These are phyloP conservation scores for Collichthys lucidus DNA, from an alignment of 2,113 vertebrate genomes.

Conservation along the genomic window DNA sequence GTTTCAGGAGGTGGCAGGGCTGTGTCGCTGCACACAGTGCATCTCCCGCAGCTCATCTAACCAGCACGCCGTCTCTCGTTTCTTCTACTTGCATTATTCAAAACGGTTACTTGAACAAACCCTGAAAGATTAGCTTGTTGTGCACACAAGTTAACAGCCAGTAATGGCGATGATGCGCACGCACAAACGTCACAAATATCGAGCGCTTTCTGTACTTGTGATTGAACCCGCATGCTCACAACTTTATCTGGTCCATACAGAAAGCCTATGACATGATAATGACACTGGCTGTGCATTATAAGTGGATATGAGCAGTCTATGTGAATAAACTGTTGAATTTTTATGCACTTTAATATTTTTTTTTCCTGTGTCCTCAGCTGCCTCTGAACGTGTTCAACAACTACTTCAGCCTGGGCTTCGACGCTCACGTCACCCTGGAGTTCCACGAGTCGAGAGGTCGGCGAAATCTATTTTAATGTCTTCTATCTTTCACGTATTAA, in stretches of 20 bases:
- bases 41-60: not conserved
- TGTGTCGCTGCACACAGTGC: not conserved
- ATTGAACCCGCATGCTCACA: not conserved
- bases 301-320: not conserved
- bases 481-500: not conserved
- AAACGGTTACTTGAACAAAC: not conserved
- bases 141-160: not conserved
- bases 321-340: not conserved
- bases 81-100: not conserved
- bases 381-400: slow-evolving; percentile 99
- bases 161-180: not conserved
- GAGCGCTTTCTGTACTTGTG: not conserved
- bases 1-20: not conserved
- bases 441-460: slow-evolving; percentile 97
- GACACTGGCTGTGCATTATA: not conserved
- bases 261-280: no score
- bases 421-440: slow-evolving; percentile 96
- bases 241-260: no score
- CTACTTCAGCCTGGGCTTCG: slow-evolving; percentile 99
- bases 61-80: not conserved
- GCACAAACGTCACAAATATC: no score
- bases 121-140: no score
- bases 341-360: slow-evolving; percentile 1
- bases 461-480: slow-evolving; percentile 23
- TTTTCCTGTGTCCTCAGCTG: slow-evolving; percentile 82